Percentiles rank a stretch among this genome's conserved stretches.
These are phyloP conservation scores for Macaria notata DNA, from an alignment of 2,888 invertebrate genomes.

Conservation along the genomic window DNA sequence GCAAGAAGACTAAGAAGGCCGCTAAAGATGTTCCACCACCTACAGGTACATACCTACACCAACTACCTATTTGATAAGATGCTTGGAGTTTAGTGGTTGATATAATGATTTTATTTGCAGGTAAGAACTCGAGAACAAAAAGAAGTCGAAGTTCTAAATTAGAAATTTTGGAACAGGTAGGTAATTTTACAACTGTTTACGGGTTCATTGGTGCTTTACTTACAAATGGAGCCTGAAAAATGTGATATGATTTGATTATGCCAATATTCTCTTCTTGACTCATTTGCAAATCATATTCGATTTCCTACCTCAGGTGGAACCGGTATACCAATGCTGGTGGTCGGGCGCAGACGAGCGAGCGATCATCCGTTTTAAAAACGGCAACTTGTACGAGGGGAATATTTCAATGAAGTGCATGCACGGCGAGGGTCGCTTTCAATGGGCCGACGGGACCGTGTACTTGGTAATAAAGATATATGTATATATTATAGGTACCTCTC, in stretches of 20 bases:
- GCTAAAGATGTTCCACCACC: conserved; percentile 5
- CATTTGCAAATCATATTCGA: no score
- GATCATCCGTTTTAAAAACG: conserved; percentile 78
- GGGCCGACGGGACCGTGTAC: conserved; percentile 82
- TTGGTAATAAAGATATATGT: conserved; percentile 54
- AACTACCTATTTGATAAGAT: not conserved
- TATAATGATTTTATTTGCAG: conserved; percentile 10
- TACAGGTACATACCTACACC: not conserved
- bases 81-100: not conserved
- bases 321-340: conserved; percentile 50
- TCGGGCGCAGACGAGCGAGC: conserved; percentile 69
- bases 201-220: no score
- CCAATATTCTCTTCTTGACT: no score
- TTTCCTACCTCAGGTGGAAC: conserved; percentile 31
- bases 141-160: conserved; percentile 48
- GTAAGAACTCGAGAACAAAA: conserved; percentile 48
- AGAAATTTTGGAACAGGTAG: conserved; percentile 48
- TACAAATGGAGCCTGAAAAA: no score
- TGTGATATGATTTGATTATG: no score
- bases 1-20: conserved; percentile 52
- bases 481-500: conserved; percentile 25
- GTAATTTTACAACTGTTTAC: conserved; percentile 8
- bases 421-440: conserved; percentile 81
- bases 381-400: conserved; percentile 80
- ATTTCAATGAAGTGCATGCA: conserved; percentile 81